These are phyloP conservation scores for Astyanax mexicanus DNA, from an alignment of 2,797 vertebrate genomes.

Conservation along the genomic window DNA sequence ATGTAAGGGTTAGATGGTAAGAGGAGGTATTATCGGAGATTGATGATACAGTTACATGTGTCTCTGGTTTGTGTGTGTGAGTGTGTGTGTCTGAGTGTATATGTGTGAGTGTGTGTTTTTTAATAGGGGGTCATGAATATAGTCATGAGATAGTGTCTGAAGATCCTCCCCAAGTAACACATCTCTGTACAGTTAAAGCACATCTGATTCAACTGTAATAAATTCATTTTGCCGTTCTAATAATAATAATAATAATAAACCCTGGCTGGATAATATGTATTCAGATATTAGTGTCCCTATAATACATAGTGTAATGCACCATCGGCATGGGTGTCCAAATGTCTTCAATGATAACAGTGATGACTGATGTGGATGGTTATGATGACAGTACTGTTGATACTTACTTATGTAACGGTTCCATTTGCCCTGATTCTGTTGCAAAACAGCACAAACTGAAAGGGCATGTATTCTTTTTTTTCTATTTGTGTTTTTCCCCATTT, in stretches of 20 bases:
- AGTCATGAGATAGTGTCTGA: conserved; percentile 44
- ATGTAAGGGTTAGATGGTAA: neutral
- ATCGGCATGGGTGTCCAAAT: conserved; percentile 49
- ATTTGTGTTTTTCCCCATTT: neutral
- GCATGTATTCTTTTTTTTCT: conserved; percentile 25
- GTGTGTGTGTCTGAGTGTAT: conserved; percentile 2
- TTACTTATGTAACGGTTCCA: neutral
- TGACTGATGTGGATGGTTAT: conserved; percentile 33
- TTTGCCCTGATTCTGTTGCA: conserved; percentile 12
- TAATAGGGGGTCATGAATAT: conserved; percentile 51
- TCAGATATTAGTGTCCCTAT: conserved; percentile 40
- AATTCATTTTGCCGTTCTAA: conserved; percentile 34
- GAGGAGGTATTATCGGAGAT: neutral
- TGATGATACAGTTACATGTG: neutral
- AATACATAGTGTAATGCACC: conserved; percentile 62
- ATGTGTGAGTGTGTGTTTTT: conserved; percentile 14
- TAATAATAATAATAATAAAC: conserved; percentile 42
- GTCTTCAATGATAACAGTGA: conserved; percentile 51
- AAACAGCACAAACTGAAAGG: conserved; percentile 14
- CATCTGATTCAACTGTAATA: conserved; percentile 35
- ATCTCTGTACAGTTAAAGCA: conserved; percentile 28
- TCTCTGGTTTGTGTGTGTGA: neutral
- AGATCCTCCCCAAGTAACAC: conserved; percentile 20
- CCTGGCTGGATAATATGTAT: conserved; percentile 35
- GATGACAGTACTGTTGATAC: conserved; percentile 23